Base-by-base conservation (phyloP, 2,888 invertebrate genomes). In the Synergus laeviventris region DNA sequence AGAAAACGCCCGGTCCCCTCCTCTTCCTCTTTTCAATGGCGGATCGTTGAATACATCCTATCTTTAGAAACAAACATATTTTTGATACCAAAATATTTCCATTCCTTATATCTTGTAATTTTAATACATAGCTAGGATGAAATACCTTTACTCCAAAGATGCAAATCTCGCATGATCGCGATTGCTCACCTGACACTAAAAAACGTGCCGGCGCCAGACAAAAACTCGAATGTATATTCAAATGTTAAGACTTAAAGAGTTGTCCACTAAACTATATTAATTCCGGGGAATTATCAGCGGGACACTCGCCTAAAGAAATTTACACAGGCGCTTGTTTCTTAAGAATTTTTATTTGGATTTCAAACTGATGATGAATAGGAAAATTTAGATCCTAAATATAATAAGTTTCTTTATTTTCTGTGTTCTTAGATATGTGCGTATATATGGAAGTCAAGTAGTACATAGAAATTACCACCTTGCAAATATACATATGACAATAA, bases 1-100 rank as follows among this genome's bases (percentile, higher is more conserved):
- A 86, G 87, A 87, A 87, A 87, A 86, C 86, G 83, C 83, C 84
- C 83, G 83, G 81, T 81, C 82, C 82, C 83, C 81, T 79, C 76
- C 60, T 77, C 75, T 74, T 74, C 24, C 49, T 73, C 21, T 79
- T 77, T 78, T 78, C 79, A 79, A 86, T 86, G 85, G 86, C 83
- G 84, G 83, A 76, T 59, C 75, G 75, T 70, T 81, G 83, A 85
- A 85, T 85, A 85, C 83, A 86, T 82, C 81, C 84, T 81, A 81
- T 81, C 83, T 82, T 77, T 70, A 31, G 49, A 70, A 70, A 70
- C 49, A 70, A 49, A 70, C 45, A 45, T n/a, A 70, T 70, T 49
- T 49, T 70, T 16, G 11, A 21, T 14, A 49, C n/a, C 12, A 39
- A 31, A 24, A n/a, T 31, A n/a, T 49, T 49, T 49, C 49, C 9